Percentiles rank a stretch among this genome's conserved stretches.
Evolutionary conservation across 2,888 invertebrate genomes (phyloP).

Genomic region (Argyra leucocephala): DNA sequence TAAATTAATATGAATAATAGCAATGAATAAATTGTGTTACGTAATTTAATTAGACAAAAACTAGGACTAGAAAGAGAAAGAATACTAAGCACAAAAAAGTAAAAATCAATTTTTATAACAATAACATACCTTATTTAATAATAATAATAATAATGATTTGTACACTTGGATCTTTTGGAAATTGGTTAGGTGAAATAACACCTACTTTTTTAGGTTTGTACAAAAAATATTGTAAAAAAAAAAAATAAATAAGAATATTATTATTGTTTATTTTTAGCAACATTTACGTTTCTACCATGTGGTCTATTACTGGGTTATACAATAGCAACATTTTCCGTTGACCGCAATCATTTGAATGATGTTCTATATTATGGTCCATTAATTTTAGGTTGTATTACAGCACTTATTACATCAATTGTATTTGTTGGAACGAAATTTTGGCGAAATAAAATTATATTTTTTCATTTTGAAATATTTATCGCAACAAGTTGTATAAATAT

Average conservation of each 20-base stretch:
- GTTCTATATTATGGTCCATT: conserved; percentile 34
- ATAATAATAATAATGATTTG: background rate
- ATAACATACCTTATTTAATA: background rate
- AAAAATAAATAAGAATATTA: too few species aligned
- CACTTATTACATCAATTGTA: conserved; percentile 27
- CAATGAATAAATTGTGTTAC: background rate
- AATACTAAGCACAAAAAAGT: background rate
- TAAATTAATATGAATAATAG: background rate
- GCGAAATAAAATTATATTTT: conserved; percentile 33
- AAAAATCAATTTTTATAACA: background rate
- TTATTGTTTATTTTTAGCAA: background rate
- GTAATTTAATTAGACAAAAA: background rate
- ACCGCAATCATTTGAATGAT: conserved; percentile 26
- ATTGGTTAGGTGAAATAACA: background rate
- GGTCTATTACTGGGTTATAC: conserved; percentile 38
- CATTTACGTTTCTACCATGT: conserved; percentile 31
- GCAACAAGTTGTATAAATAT: conserved; percentile 30
- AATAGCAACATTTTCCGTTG: conserved; percentile 33
- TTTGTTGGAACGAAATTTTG: conserved; percentile 32
- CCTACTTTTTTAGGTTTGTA: background rate
- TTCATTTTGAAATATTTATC: conserved; percentile 33
- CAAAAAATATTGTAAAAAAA: background rate
- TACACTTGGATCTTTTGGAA: background rate
- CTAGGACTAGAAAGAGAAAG: background rate
- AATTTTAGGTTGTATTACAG: conserved; percentile 32